phyloP scores from a whole-genome alignment of 2,113 vertebrate genomes.

The Pseudorhombus dupliciocellatus region DNA sequence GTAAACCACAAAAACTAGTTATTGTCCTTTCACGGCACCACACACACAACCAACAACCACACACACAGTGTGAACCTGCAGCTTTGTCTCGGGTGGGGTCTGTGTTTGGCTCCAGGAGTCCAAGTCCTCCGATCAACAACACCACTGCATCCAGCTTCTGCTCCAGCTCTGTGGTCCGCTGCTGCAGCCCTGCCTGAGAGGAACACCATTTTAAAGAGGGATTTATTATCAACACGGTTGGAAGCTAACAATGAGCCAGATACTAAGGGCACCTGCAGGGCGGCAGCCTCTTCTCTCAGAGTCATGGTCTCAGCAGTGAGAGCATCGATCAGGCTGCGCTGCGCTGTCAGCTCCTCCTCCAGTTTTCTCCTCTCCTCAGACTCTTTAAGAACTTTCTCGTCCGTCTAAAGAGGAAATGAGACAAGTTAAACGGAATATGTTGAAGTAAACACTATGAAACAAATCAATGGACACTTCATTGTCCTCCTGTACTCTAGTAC shows the following conservation, averaged over 20 bases:
- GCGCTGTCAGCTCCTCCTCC: slow-evolving; percentile 82
- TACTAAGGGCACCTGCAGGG: slow-evolving; percentile 79
- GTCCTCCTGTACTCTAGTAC: slow-evolving; percentile 63
- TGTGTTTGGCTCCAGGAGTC: slow-evolving; percentile 29
- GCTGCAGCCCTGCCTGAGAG: slow-evolving; percentile 57
- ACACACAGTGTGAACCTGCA: slow-evolving; percentile 37
- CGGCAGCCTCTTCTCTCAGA: slow-evolving; percentile 83
- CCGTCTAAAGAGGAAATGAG: slow-evolving; percentile 73
- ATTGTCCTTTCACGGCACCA: not conserved
- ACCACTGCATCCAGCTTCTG: slow-evolving; percentile 73
- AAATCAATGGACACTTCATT: not conserved
- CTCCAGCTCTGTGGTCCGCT: slow-evolving; percentile 66
- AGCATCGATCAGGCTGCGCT: slow-evolving; percentile 88
- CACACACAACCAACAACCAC: not conserved
- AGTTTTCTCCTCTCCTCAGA: slow-evolving; percentile 76
- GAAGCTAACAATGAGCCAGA: not conserved
- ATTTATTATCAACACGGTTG: not conserved
- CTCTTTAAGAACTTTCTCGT: slow-evolving; percentile 79
- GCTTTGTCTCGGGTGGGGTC: not conserved
- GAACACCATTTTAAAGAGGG: not conserved
- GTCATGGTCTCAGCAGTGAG: slow-evolving; percentile 89
- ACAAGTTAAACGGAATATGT: not conserved
- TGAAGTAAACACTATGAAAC: not conserved
- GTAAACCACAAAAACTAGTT: not conserved
- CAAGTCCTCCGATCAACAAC: slow-evolving; percentile 67